A percentile compares a stretch with the other conserved stretches of the same genome.
These are phyloP conservation scores for Drosophila ficusphila DNA, from an alignment of 1,140 invertebrate genomes.

Conservation along the genomic window DNA sequence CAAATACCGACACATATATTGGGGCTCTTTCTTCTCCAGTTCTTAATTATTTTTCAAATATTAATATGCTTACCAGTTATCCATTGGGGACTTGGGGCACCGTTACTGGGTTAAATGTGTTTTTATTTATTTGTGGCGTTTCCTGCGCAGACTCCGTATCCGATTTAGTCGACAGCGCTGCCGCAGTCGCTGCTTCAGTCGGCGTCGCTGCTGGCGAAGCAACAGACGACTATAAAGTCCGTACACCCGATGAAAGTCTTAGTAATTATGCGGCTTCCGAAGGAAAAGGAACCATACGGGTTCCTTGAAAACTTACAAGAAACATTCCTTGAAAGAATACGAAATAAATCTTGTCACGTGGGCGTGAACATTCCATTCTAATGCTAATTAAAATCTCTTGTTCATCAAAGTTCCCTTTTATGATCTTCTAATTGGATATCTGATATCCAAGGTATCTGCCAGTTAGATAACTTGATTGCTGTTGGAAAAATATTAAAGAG, in stretches of 20 bases:
- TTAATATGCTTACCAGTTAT: no score
- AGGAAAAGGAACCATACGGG: background rate
- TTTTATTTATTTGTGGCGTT: slow-evolving; percentile 10
- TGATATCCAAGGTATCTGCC: no score
- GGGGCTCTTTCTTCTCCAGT: no score
- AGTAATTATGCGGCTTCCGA: slow-evolving; percentile 11
- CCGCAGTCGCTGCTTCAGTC: background rate
- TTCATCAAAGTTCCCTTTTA: background rate
- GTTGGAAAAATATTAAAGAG: background rate
- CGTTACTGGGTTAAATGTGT: slow-evolving; percentile 24
- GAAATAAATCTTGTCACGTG: background rate
- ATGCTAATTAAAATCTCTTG: background rate
- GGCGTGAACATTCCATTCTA: background rate
- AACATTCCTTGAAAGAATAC: background rate
- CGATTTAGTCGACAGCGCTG: slow-evolving; percentile 14
- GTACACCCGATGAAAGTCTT: background rate
- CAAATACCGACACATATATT: no score
- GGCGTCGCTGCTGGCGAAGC: background rate
- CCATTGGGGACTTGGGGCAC: background rate
- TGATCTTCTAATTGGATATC: no score
- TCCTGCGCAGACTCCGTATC: slow-evolving; percentile 31
- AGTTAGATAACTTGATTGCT: background rate
- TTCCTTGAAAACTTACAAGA: background rate
- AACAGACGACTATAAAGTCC: background rate
- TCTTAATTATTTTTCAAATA: background rate